Conservation (phyloP, 2,113 vertebrate species). For the Calidris pygmaea region DNA sequence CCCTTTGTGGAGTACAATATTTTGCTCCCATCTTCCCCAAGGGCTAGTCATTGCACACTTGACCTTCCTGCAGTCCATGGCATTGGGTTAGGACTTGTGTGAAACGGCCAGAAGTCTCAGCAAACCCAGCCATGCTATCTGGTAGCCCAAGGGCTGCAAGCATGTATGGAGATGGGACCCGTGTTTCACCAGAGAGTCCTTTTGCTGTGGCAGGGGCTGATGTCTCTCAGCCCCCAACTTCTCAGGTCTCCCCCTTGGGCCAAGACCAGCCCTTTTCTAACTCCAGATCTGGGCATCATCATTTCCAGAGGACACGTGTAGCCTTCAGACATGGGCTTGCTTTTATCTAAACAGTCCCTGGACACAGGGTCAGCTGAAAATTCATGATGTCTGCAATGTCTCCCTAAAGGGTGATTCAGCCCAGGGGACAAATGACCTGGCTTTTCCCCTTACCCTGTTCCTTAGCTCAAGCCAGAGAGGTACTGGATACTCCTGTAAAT, state of each 20-base stretch:
- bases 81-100: not conserved
- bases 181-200: fast-evolving
- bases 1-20: not conserved
- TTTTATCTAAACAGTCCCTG: not conserved
- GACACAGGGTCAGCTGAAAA: not conserved
- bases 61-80: not conserved
- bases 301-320: not conserved
- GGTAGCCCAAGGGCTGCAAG: not conserved
- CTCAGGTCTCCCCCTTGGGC: not conserved
- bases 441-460: not conserved
- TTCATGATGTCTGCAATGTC: not conserved
- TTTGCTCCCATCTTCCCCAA: not conserved
- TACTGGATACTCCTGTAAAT: not conserved
- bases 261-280: not conserved
- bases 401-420: not conserved
- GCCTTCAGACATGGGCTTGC: not conserved
- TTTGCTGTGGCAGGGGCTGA: too few relatives aligned
- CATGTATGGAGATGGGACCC: fast-evolving
- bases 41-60: not conserved
- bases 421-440: not conserved
- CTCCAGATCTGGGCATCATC: not conserved
- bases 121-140: not conserved
- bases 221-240: not conserved
- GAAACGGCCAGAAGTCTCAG: not conserved
- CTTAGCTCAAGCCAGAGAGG: not conserved